phyloP scores from a whole-genome alignment of 1,140 invertebrate species.

The Scaptomyza montana region DNA sequence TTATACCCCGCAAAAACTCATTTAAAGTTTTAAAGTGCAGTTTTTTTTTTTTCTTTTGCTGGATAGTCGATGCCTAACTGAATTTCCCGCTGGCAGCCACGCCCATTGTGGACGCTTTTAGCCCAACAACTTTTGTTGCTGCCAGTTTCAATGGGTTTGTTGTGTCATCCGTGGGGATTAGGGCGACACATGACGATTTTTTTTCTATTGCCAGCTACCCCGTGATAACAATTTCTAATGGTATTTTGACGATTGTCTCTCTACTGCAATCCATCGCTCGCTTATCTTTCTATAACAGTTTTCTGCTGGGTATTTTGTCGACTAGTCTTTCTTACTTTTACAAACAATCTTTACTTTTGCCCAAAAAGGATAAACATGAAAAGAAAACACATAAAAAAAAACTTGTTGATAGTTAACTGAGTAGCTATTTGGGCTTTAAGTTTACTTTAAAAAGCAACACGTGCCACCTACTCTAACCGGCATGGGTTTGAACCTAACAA shows the following conservation, averaged over 20 bases:
- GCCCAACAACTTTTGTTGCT: conserved; percentile 39
- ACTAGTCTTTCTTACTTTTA: too few species aligned
- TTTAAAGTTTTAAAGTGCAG: conserved; percentile 79
- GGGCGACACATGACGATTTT: conserved; percentile 61
- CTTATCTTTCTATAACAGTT: too few species aligned
- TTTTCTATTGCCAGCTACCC: conserved; percentile 21
- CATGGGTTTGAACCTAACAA: conserved; percentile 15
- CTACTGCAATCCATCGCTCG: too few species aligned
- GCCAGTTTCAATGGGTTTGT: conserved; percentile 61
- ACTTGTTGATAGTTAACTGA: conserved; percentile 31
- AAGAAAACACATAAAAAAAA: too few species aligned
- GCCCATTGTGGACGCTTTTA: conserved; percentile 19
- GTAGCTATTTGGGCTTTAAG: conserved; percentile 37
- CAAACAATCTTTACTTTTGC: too few species aligned
- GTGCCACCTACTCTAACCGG: conserved; percentile 30
- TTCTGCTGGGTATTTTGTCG: too few species aligned
- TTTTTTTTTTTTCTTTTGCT: conserved; percentile 47
- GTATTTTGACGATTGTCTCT: conserved; percentile 1
- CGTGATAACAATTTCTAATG: not conserved
- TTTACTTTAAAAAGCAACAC: conserved; percentile 71
- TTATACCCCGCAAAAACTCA: conserved; percentile 69
- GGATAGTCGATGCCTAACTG: conserved; percentile 46
- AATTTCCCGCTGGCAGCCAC: conserved; percentile 24
- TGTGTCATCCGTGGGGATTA: conserved; percentile 43
- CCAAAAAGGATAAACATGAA: too few species aligned